A percentile compares a stretch with the other conserved stretches of the same genome.
These are phyloP conservation scores for Alca torda DNA, from an alignment of 2,797 vertebrate genomes.

Conservation along the genomic window DNA sequence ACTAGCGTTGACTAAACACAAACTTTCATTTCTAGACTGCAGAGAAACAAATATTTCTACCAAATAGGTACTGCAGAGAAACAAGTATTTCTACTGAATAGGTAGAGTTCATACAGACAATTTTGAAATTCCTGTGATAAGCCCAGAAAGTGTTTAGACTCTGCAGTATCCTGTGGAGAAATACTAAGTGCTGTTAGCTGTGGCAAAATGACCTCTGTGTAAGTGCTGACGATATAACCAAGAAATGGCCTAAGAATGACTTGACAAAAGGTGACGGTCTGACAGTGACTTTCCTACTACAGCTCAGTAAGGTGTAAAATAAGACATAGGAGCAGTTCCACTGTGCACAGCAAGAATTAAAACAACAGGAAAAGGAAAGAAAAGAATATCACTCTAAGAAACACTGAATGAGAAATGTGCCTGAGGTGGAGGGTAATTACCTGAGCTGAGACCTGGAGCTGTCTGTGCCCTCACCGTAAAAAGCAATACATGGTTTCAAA, in stretches of 20 bases:
- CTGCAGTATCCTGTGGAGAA: slow-evolving; percentile 43
- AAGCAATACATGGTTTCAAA: not conserved
- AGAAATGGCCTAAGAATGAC: slow-evolving; percentile 24
- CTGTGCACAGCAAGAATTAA: not conserved
- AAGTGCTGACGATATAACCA: slow-evolving; percentile 61
- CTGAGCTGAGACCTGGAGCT: not conserved
- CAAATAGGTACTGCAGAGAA: not conserved
- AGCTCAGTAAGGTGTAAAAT: slow-evolving; percentile 22
- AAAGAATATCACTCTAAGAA: not conserved
- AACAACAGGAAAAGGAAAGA: slow-evolving; percentile 2
- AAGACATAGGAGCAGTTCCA: not conserved
- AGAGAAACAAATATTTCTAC: slow-evolving; percentile 17
- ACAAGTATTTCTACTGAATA: not conserved
- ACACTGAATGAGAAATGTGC: not conserved
- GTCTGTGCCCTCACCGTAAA: not conserved
- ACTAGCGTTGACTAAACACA: not conserved
- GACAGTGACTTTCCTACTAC: not conserved
- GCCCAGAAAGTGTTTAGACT: slow-evolving; percentile 34
- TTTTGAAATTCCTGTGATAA: slow-evolving; percentile 42
- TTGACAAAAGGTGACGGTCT: slow-evolving; percentile 38
- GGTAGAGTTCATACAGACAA: slow-evolving; percentile 12
- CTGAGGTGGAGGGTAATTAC: not conserved
- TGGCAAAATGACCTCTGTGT: slow-evolving; percentile 45
- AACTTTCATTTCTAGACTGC: slow-evolving; percentile 5
- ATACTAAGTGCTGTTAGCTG: not conserved